These are phyloP conservation scores for Nasonia oneida DNA, from an alignment of 2,888 invertebrate species.

Conservation along the genomic window DNA sequence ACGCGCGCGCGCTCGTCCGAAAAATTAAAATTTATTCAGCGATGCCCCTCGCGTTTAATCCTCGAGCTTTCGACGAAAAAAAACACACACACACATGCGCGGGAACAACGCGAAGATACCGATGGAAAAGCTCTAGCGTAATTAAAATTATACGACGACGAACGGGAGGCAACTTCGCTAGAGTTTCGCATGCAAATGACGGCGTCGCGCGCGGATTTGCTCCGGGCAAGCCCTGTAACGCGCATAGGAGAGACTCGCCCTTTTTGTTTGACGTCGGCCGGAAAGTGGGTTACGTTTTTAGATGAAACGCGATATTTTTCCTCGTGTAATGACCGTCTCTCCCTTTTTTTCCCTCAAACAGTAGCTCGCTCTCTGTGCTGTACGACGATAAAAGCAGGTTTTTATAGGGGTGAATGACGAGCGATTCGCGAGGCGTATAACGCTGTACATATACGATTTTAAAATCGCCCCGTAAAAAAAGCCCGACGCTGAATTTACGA, in stretches of 20 bases:
- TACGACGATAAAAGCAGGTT: not conserved
- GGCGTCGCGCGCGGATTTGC: not conserved
- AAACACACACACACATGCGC: not conserved
- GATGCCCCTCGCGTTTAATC: not conserved
- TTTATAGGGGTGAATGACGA: not conserved
- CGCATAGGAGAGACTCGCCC: no score
- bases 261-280: not conserved
- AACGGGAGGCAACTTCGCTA: not conserved
- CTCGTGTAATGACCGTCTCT: not conserved
- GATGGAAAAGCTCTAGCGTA: conserved; percentile 22
- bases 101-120: not conserved
- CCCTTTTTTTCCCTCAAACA: not conserved
- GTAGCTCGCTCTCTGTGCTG: not conserved
- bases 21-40: conserved; percentile 37
- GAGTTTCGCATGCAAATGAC: conserved; percentile 29
- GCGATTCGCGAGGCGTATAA: not conserved
- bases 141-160: conserved; percentile 33
- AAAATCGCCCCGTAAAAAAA: conserved; percentile 1
- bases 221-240: not conserved
- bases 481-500: conserved; percentile 1
- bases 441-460: not conserved
- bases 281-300: conserved; percentile 1
- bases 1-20: not conserved
- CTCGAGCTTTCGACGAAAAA: not conserved
- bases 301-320: not conserved